phyloP scores from a whole-genome alignment of 2,888 invertebrate genomes.

The Diplolepis rosae region DNA sequence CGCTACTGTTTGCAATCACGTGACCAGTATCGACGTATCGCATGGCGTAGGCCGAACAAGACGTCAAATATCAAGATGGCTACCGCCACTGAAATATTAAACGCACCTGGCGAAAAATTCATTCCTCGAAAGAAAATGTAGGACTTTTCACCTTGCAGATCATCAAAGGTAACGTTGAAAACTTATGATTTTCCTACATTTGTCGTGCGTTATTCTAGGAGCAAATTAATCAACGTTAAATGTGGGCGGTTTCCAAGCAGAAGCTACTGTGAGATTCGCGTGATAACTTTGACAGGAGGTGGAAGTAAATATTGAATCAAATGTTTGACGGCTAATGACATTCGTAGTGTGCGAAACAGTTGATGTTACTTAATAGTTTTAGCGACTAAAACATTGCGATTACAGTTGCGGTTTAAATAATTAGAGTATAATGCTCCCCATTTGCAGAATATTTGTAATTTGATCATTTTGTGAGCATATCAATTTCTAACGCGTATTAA shows the following conservation, averaged over 20 bases:
- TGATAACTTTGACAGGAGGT: slow-evolving; percentile 57
- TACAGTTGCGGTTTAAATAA: background rate
- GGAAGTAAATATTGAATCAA: slow-evolving; percentile 60
- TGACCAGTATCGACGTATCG: slow-evolving; percentile 65
- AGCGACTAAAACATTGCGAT: background rate
- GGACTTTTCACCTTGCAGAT: slow-evolving; percentile 51
- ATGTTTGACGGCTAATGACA: slow-evolving; percentile 30
- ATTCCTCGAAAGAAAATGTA: slow-evolving; percentile 63
- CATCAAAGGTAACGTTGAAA: slow-evolving; percentile 58
- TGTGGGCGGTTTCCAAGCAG: slow-evolving; percentile 41
- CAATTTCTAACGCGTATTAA: background rate
- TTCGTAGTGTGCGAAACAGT: slow-evolving; percentile 4
- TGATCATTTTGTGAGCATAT: slow-evolving; percentile 2
- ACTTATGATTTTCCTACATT: background rate
- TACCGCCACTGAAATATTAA: slow-evolving; percentile 62
- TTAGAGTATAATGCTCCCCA: slow-evolving; percentile 21
- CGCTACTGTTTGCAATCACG: slow-evolving; percentile 50
- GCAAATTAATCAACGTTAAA: slow-evolving; percentile 18
- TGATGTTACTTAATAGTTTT: background rate
- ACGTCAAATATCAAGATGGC: slow-evolving; percentile 62
- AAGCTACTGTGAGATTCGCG: slow-evolving; percentile 41
- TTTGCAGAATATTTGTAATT: background rate
- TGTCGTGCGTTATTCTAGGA: slow-evolving; percentile 28
- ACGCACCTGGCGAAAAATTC: slow-evolving; percentile 52
- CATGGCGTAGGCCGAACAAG: slow-evolving; percentile 47